A percentile compares a stretch with the other conserved stretches of the same genome.
These are phyloP conservation scores for Lamellibrachia satsuma DNA, from an alignment of 2,888 invertebrate genomes.

Conservation along the genomic window DNA sequence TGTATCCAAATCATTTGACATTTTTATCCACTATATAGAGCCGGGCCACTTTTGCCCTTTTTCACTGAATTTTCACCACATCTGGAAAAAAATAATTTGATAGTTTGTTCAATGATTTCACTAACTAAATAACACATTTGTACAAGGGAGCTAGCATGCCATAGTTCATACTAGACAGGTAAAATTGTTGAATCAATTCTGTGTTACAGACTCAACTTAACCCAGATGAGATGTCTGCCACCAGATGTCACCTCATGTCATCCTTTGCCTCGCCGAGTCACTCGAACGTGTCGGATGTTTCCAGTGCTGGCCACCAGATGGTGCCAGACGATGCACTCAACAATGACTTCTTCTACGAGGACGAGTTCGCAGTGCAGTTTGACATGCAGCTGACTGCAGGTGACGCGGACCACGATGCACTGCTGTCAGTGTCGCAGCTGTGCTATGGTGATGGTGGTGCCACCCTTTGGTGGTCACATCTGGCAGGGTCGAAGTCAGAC, in stretches of 20 bases:
- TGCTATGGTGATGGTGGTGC: background rate
- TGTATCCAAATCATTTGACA: too few species aligned
- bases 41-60: too few species aligned
- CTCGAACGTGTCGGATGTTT: background rate
- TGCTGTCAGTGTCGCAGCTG: background rate
- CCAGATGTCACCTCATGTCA: background rate
- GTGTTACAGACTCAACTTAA: background rate
- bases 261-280: background rate
- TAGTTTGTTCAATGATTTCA: too few species aligned
- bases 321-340: constrained; percentile 54
- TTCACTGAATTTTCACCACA: too few species aligned
- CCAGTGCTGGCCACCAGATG: background rate
- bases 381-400: constrained; percentile 41
- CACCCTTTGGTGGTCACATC: background rate
- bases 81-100: too few species aligned
- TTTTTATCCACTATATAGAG: too few species aligned
- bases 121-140: too few species aligned
- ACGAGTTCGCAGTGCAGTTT: constrained; percentile 57
- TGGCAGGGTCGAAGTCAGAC: constrained; percentile 41
- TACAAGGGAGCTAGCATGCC: too few species aligned
- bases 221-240: background rate
- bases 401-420: constrained; percentile 18
- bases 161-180: too few species aligned
- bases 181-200: background rate
- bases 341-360: constrained; percentile 64